Conservation (phyloP, 2,888 invertebrate species). For the Leptodirus hochenwartii region DNA sequence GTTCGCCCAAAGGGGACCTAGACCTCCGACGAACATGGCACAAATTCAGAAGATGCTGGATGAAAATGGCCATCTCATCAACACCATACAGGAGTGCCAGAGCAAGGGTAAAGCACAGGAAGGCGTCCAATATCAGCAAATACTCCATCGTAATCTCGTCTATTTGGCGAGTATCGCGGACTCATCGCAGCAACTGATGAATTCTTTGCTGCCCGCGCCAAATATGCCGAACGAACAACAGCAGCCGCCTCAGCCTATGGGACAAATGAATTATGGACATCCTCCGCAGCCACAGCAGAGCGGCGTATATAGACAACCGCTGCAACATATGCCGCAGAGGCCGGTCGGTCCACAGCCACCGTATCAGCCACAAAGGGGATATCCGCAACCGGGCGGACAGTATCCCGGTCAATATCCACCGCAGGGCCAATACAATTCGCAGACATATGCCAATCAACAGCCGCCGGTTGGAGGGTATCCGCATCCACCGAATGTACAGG, state of each 20-base stretch:
- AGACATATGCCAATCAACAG: slow-evolving; percentile 27
- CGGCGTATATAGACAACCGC: slow-evolving; percentile 31
- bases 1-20: slow-evolving; percentile 52
- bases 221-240: slow-evolving; percentile 19
- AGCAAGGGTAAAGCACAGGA: slow-evolving; percentile 87
- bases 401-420: slow-evolving; percentile 46
- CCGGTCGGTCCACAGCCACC: slow-evolving; percentile 44
- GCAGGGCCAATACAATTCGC: slow-evolving; percentile 44
- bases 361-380: slow-evolving; percentile 47
- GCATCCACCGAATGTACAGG: slow-evolving; percentile 16
- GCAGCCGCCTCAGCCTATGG: too few relatives aligned
- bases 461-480: slow-evolving; percentile 20
- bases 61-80: slow-evolving; percentile 92
- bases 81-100: slow-evolving; percentile 93
- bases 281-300: slow-evolving; percentile 29
- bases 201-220: slow-evolving; percentile 58
- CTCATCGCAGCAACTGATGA: slow-evolving; percentile 83
- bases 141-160: slow-evolving; percentile 86
- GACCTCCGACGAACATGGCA: slow-evolving; percentile 59
- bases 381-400: slow-evolving; percentile 49
- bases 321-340: slow-evolving; percentile 33
- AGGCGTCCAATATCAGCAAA: slow-evolving; percentile 85
- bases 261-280: slow-evolving; percentile 26
- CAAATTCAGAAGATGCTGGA: slow-evolving; percentile 93
- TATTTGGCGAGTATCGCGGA: slow-evolving; percentile 95